phyloP scores from a whole-genome alignment of 1,140 invertebrate genomes.

The Plectrocnemia conspersa region DNA sequence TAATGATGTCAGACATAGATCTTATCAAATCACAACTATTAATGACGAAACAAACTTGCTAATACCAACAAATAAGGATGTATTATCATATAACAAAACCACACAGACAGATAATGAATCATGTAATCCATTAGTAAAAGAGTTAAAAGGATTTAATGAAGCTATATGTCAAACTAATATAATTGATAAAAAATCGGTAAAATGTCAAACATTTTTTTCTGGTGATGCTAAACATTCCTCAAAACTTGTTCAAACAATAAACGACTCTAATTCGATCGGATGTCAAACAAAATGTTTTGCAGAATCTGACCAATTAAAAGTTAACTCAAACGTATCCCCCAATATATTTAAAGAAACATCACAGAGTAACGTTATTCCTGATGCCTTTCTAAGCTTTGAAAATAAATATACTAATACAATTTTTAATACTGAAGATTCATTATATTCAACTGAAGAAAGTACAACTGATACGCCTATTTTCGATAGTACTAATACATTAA shows the following conservation, averaged over 20 bases:
- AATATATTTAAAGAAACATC: too few species aligned
- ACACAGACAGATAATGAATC: not conserved
- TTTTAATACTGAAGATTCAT: not conserved
- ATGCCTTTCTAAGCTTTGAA: too few species aligned
- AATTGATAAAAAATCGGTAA: too few species aligned
- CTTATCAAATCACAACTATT: not conserved
- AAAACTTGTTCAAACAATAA: too few species aligned
- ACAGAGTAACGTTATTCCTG: too few species aligned
- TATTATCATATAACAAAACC: not conserved
- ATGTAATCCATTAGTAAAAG: not conserved
- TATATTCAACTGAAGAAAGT: not conserved
- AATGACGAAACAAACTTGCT: not conserved
- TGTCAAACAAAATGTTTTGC: too few species aligned
- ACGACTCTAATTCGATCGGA: too few species aligned
- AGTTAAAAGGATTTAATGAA: not conserved
- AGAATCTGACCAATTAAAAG: too few species aligned
- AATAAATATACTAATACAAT: not conserved
- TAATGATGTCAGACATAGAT: not conserved
- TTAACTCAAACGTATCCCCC: too few species aligned
- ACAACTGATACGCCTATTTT: not conserved
- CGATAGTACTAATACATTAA: constrained; percentile 20
- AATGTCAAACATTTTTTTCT: too few species aligned
- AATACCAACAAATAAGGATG: not conserved
- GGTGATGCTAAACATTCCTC: too few species aligned
- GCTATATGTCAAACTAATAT: too few species aligned